These are phyloP conservation scores for Zingel zingel DNA, from an alignment of 2,113 vertebrate species.

Conservation along the genomic window DNA sequence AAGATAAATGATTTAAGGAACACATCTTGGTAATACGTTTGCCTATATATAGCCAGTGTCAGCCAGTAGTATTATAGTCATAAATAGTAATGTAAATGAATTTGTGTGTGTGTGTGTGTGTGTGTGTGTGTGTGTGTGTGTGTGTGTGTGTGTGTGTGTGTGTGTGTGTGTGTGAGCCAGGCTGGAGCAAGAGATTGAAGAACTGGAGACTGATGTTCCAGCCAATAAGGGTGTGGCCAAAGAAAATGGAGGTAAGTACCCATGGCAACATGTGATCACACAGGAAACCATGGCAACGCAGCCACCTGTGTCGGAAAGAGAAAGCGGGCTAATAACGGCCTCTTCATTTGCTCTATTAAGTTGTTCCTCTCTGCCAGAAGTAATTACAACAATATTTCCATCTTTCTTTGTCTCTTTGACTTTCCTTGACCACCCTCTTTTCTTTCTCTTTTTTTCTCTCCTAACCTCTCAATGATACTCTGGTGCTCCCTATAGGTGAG, in stretches of 20 bases:
- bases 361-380: constrained; percentile 39
- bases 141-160: too few relatives aligned
- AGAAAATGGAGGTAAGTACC: constrained; percentile 82
- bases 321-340: constrained; percentile 44
- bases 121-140: constrained; percentile 21
- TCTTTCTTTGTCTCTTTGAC: constrained; percentile 48
- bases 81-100: not conserved
- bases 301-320: constrained; percentile 39
- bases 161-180: constrained; percentile 74
- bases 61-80: not conserved
- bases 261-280: constrained; percentile 73
- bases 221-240: constrained; percentile 75
- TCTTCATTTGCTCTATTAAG: constrained; percentile 51
- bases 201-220: constrained; percentile 86
- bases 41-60: not conserved
- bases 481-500: constrained; percentile 80
- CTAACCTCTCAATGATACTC: constrained; percentile 36
- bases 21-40: not conserved
- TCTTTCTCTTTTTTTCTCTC: not conserved
- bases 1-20: not conserved
- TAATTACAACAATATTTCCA: constrained; percentile 67
- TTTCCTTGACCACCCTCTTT: constrained; percentile 21
- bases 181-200: constrained; percentile 93
- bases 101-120: constrained; percentile 17
- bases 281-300: constrained; percentile 68